Conservation (phyloP, 2,113 vertebrate genomes). For the Merops nubicus region DNA sequence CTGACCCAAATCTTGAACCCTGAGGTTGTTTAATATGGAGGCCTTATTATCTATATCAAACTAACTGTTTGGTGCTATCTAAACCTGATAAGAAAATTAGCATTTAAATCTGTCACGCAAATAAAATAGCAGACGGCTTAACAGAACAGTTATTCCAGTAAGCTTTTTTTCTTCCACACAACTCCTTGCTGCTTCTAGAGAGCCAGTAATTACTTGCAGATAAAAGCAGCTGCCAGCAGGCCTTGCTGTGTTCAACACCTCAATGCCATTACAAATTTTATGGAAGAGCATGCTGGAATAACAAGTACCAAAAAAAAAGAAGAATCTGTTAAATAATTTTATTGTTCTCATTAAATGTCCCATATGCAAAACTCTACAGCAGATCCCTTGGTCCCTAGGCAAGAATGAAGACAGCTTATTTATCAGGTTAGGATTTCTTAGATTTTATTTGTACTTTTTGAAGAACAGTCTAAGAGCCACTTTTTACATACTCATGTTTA, state of each 20-base stretch:
- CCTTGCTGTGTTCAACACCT: not conserved
- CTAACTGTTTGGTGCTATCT: conserved; percentile 11
- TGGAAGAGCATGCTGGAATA: not conserved
- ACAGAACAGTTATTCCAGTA: not conserved
- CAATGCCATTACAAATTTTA: not conserved
- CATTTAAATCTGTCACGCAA: not conserved
- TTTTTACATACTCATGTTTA: not conserved
- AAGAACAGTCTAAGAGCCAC: not conserved
- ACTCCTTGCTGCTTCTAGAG: not conserved
- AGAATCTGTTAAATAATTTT: not conserved
- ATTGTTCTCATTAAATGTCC: not conserved
- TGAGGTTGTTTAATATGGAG: not conserved
- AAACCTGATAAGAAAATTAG: not conserved
- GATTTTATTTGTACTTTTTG: not conserved
- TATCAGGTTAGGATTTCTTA: not conserved
- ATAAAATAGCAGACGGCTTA: not conserved
- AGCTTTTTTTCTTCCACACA: not conserved
- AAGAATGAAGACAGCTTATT: not conserved
- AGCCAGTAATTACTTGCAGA: not conserved
- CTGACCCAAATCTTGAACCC: not conserved
- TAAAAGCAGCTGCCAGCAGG: not conserved
- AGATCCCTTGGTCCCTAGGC: not conserved
- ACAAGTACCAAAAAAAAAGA: not conserved
- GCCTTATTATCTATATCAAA: not conserved
- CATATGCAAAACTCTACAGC: accelerated